Percentiles rank a stretch among this genome's conserved stretches.
phyloP scores from a whole-genome alignment of 2,797 vertebrate genomes.

The Diceros bicornis region DNA sequence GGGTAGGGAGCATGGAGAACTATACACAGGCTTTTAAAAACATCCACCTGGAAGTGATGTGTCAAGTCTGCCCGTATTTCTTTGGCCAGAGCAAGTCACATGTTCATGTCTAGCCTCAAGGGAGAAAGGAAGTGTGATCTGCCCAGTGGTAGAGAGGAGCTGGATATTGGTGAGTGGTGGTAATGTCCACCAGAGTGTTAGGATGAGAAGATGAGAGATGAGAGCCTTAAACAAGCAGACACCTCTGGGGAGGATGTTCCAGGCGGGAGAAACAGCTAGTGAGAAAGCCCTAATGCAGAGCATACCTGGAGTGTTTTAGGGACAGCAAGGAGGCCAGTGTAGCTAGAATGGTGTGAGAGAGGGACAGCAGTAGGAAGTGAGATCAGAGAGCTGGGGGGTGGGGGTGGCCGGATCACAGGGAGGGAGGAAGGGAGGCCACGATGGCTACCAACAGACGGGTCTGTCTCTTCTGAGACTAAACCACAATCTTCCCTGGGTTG shows the following conservation, averaged over 20 bases:
- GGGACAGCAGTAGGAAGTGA: background rate
- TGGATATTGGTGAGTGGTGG: background rate
- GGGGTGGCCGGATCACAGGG: background rate
- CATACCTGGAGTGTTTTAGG: background rate
- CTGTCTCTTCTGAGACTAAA: background rate
- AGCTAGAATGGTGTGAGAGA: background rate
- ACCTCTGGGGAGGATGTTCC: background rate
- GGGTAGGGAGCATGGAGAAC: background rate
- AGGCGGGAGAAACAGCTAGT: background rate
- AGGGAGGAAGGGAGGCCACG: background rate
- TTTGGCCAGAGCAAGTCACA: background rate
- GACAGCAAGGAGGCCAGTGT: background rate
- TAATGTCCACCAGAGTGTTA: background rate
- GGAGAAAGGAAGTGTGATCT: background rate
- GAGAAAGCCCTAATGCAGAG: background rate
- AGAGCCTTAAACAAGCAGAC: background rate
- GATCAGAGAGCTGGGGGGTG: background rate
- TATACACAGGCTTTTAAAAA: background rate
- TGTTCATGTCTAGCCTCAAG: background rate
- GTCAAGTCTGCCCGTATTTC: background rate
- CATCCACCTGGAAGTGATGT: background rate
- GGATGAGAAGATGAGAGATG: background rate
- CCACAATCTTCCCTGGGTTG: background rate
- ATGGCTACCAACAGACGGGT: background rate
- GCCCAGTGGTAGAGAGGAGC: background rate